Evolutionary conservation across 2,113 vertebrate species (phyloP).

Genomic region (Cryptoleucopteryx plumbea): DNA sequence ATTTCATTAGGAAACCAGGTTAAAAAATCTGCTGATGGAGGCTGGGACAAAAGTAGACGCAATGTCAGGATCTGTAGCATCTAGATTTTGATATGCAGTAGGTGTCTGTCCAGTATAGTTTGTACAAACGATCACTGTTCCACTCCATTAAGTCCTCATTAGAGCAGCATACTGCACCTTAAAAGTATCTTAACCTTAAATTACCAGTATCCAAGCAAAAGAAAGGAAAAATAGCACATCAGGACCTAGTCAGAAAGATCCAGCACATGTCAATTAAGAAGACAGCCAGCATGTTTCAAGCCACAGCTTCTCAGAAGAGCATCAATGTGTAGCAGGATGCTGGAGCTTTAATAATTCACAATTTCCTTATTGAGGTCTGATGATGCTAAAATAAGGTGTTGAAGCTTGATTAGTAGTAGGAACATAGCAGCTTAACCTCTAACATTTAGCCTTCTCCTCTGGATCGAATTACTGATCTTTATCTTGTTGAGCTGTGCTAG

Average conservation of each 20-base stretch:
- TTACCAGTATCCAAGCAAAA: slow-evolving; percentile 12
- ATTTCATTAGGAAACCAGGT: slow-evolving; percentile 11
- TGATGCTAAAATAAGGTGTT: slow-evolving; percentile 78
- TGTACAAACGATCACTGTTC: slow-evolving; percentile 18
- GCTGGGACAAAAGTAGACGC: slow-evolving; percentile 8
- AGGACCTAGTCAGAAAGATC: neutral
- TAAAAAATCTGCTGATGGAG: slow-evolving; percentile 42
- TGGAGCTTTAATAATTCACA: slow-evolving; percentile 79
- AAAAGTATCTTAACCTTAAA: slow-evolving; percentile 49
- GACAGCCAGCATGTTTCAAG: slow-evolving; percentile 1
- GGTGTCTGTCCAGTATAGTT: neutral
- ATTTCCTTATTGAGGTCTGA: slow-evolving; percentile 78
- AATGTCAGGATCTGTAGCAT: neutral
- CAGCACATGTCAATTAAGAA: neutral
- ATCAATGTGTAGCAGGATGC: slow-evolving; percentile 65
- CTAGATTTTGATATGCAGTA: slow-evolving; percentile 28
- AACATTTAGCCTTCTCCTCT: slow-evolving; percentile 83
- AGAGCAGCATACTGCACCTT: slow-evolving; percentile 21
- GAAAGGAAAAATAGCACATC: slow-evolving; percentile 20
- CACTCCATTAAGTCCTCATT: slow-evolving; percentile 38
- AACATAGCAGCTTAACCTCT: slow-evolving; percentile 84
- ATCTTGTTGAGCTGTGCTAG: slow-evolving; percentile 89
- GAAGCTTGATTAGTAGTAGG: slow-evolving; percentile 88
- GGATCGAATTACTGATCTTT: slow-evolving; percentile 92
- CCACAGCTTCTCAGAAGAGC: slow-evolving; percentile 11